phyloP scores from a whole-genome alignment of 2,888 invertebrate species.

The Crossocerus cetratus region DNA sequence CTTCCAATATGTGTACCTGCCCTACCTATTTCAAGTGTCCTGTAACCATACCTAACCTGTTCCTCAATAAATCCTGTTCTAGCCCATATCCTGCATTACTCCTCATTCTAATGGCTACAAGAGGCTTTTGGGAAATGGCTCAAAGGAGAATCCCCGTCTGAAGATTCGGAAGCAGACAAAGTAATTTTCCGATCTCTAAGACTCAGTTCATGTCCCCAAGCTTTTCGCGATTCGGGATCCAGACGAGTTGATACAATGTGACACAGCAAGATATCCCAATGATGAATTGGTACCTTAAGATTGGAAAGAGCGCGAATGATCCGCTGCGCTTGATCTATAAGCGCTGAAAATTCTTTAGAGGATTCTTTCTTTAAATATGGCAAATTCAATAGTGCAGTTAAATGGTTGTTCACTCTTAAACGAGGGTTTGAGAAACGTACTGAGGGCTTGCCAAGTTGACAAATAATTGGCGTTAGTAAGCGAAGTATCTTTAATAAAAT shows the following conservation, averaged over 20 bases:
- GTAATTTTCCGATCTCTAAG: background rate
- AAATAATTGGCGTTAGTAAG: slow-evolving; percentile 26
- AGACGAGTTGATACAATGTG: background rate
- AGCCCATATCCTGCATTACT: no score
- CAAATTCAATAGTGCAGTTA: slow-evolving; percentile 11
- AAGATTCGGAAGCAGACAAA: background rate
- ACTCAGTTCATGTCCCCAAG: background rate
- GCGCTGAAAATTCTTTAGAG: slow-evolving; percentile 9
- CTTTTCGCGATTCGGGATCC: background rate
- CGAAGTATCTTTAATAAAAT: slow-evolving; percentile 17
- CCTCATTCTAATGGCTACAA: no score
- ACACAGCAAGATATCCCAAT: slow-evolving; percentile 18
- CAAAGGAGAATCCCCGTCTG: background rate
- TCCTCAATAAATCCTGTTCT: no score
- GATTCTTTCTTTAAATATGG: slow-evolving; percentile 17
- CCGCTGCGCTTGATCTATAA: slow-evolving; percentile 20
- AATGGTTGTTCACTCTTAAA: slow-evolving; percentile 10
- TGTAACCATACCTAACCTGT: no score
- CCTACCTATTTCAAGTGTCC: no score
- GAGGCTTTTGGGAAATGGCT: background rate
- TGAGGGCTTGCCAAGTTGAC: slow-evolving; percentile 18
- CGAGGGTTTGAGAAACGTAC: slow-evolving; percentile 18
- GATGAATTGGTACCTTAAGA: slow-evolving; percentile 17
- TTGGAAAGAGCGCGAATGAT: slow-evolving; percentile 19
- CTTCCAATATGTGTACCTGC: no score